phyloP scores from a whole-genome alignment of 2,888 invertebrate genomes.

The Patella caerulea region DNA sequence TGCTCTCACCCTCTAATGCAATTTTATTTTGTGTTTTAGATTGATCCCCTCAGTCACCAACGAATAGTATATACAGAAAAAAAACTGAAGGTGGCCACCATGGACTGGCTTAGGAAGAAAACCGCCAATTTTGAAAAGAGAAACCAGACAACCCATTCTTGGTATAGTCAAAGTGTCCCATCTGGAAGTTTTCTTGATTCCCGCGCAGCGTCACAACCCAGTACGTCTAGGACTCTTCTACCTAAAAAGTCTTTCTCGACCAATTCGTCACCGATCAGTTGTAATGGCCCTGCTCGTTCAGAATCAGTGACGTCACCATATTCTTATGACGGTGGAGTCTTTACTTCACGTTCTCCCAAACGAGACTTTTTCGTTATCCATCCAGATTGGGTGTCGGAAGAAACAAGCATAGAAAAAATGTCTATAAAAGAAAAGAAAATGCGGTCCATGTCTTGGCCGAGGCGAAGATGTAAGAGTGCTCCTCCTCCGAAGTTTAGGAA shows the following conservation, averaged over 20 bases:
- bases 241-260: neutral
- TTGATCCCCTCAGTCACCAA: too few species aligned
- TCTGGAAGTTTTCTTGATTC: constrained; percentile 32
- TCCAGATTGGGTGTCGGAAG: constrained; percentile 69
- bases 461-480: constrained; percentile 62
- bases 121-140: constrained; percentile 43
- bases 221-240: constrained; percentile 11
- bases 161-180: constrained; percentile 53
- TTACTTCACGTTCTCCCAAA: constrained; percentile 50
- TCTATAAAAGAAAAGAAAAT: constrained; percentile 47
- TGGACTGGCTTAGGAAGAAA: constrained; percentile 30
- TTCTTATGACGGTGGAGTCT: constrained; percentile 62
- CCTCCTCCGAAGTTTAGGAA: constrained; percentile 64
- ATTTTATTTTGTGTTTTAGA: too few species aligned
- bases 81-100: neutral
- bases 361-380: constrained; percentile 65
- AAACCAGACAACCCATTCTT: constrained; percentile 54
- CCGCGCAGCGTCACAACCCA: constrained; percentile 29
- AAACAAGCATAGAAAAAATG: constrained; percentile 59
- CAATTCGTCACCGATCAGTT: constrained; percentile 4
- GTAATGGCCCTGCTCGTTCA: constrained; percentile 26
- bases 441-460: constrained; percentile 48
- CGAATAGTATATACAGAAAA: too few species aligned
- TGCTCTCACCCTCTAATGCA: too few species aligned
- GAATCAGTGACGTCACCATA: constrained; percentile 38